Base-by-base conservation (phyloP, 2,797 vertebrate genomes). In the Siniperca scherzeri region DNA sequence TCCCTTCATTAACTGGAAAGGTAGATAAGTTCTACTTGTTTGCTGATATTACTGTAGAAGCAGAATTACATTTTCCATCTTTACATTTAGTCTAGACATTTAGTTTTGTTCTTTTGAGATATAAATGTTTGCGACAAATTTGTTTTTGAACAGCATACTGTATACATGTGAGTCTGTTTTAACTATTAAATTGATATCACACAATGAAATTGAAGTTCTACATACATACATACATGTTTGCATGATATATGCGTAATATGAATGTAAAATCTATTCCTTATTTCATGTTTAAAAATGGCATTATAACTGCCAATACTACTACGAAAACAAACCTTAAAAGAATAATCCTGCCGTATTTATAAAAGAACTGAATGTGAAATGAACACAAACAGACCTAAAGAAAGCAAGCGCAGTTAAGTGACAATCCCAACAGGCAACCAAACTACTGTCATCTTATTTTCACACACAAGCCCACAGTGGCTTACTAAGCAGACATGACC, bases 1-100 rank as follows among this genome's bases (percentile, higher is more conserved):
- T 6, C 3, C 16, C n/a, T 44, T 79, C 42, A 60, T 83, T 67
- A 69, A 60, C 10, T 71, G 55, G 25, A 33, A 38, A 57, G 10
- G 69, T 1, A 38, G 71, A 67, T 67, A 62, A 59, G 16, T 46
- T 74, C 11, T 30, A 42, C 17, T 19, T 19, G 27, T 74, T 78
- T 48, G n/a, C 52, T 74, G 70, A 64, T 76, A 25, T 16, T 25
- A 48, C 42, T 25, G n/a, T 7, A 3, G 60, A 46, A 5, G 12
- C 27, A 61, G 40, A n/a, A 16, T 61, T 40, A 25, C 2, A 5
- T 66, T 62, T 72, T 62, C 14, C n/a, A 60, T 55, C 66, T 78
- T 86, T 30, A 40, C 30, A 30, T 30, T 30, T 30, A 30, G 30
- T 30, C 30, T 30, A 42, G 44, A 59, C 33, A 5, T 53, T 59